Percentiles rank a stretch among this genome's conserved stretches.
phyloP scores from a whole-genome alignment of 2,888 invertebrate genomes.

The Thymelicus lineola region DNA sequence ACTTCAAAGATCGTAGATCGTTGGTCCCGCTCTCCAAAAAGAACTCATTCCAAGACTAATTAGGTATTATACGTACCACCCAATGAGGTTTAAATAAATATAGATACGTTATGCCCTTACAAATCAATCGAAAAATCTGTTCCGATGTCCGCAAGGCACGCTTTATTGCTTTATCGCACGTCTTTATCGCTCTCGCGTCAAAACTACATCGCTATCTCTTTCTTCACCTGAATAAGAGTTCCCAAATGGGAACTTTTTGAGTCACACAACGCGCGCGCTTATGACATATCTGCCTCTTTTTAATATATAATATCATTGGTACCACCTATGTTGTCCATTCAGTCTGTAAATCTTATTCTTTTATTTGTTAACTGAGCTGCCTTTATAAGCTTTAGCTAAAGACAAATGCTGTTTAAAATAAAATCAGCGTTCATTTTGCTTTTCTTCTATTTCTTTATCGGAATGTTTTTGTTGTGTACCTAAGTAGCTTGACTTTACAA shows the following conservation, averaged over 20 bases:
- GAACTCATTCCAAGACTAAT: slow-evolving; percentile 38
- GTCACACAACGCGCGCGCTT: too few relatives aligned
- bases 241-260: too few relatives aligned
- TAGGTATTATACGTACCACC: slow-evolving; percentile 32
- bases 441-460: background rate
- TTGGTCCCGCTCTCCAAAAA: slow-evolving; percentile 32
- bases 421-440: background rate
- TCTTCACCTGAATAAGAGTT: too few relatives aligned
- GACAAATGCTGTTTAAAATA: background rate
- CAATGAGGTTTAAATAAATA: too few relatives aligned
- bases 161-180: too few relatives aligned
- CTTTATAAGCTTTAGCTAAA: background rate
- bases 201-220: too few relatives aligned
- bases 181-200: too few relatives aligned
- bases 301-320: too few relatives aligned
- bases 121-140: too few relatives aligned
- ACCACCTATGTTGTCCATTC: slow-evolving; percentile 1
- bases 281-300: too few relatives aligned
- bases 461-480: background rate
- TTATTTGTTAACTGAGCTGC: background rate
- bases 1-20: slow-evolving; percentile 34
- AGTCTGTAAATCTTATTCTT: slow-evolving; percentile 17
- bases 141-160: too few relatives aligned
- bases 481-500: background rate
- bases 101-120: too few relatives aligned